Base-by-base conservation (phyloP, 2,888 invertebrate genomes). In the Microplitis deprimator region DNA sequence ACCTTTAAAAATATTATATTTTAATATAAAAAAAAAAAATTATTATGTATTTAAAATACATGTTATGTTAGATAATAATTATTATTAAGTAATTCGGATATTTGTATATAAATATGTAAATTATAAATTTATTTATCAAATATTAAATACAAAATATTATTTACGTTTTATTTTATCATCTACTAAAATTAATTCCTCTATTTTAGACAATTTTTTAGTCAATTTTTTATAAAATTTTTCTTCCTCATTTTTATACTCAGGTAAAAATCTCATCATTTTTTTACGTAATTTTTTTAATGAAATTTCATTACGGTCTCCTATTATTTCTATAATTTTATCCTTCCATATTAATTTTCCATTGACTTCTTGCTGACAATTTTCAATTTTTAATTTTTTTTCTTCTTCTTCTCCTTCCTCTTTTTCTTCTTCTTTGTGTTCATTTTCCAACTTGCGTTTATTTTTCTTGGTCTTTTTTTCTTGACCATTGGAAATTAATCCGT, bases 181-280 rank as follows among this genome's bases (percentile, higher is more conserved):
- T 71, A 92, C 91, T 75, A 95, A 90, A 83, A 91, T 90, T 68
- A 95, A 90, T 84, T 92, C 92, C 4, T 50, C 13, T 50, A 50
- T 50, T 50, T 50, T 50, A 6, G 10, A 8, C n/a, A 92, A 90
- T 39, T 93, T 92, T 89, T 94, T 95, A 78, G 92, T 93, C 17
- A 96, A 85, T 85, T 94, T 94, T 84, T 95, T 96, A 60, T 93
- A 92, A 85, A 95, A 94, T 86, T 94, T 95, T 81, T 93, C 92
- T 85, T 94, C 94, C 80, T 93, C 93, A 78, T 92, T 91, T 39
- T 90, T 89, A 83, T 91, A 91, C 59, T 91, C 87, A 79, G 87
- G 87, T 62, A 89, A 84, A 82, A 94, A 95, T 82, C 93, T 92
- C 1, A 94, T 86, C 6, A 96, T 93, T 90, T 95, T 96, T 87